phyloP scores from a whole-genome alignment of 2,888 invertebrate genomes.

The Cosmia pyralina region DNA sequence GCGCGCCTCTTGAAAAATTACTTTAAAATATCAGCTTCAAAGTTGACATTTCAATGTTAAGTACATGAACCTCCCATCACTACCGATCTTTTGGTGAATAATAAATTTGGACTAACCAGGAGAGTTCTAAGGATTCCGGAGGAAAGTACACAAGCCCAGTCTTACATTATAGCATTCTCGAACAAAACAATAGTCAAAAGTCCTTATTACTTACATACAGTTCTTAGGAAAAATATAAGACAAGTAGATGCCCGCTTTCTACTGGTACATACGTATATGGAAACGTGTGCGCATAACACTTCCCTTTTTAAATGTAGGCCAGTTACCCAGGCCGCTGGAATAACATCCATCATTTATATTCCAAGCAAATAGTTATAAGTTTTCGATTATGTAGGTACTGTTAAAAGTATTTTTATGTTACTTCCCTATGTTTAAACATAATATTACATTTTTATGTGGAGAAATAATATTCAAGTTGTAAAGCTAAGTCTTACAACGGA shows the following conservation, averaged over 20 bases:
- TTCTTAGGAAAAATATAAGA: conserved; percentile 40
- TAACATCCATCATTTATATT: conserved; percentile 44
- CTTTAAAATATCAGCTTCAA: conserved; percentile 2
- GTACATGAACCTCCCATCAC: neutral
- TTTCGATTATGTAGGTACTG: conserved; percentile 10
- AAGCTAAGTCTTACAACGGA: neutral
- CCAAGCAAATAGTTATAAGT: conserved; percentile 33
- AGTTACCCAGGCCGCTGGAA: conserved; percentile 30
- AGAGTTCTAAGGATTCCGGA: neutral
- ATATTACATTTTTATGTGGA: neutral
- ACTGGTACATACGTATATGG: conserved; percentile 44
- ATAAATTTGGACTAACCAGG: neutral
- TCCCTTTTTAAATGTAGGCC: conserved; percentile 50
- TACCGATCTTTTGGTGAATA: conserved; percentile 2
- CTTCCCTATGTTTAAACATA: neutral
- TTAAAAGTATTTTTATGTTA: neutral
- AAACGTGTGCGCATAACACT: conserved; percentile 47
- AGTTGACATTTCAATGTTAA: neutral
- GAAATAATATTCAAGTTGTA: neutral
- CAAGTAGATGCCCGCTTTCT: conserved; percentile 37
- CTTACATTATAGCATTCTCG: neutral
- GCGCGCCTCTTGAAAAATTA: neutral
- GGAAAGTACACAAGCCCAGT: neutral
- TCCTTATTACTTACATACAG: neutral
- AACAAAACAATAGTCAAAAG: conserved; percentile 13